Conservation (phyloP, 2,797 vertebrate species). For the Pangasius mekongensis region DNA sequence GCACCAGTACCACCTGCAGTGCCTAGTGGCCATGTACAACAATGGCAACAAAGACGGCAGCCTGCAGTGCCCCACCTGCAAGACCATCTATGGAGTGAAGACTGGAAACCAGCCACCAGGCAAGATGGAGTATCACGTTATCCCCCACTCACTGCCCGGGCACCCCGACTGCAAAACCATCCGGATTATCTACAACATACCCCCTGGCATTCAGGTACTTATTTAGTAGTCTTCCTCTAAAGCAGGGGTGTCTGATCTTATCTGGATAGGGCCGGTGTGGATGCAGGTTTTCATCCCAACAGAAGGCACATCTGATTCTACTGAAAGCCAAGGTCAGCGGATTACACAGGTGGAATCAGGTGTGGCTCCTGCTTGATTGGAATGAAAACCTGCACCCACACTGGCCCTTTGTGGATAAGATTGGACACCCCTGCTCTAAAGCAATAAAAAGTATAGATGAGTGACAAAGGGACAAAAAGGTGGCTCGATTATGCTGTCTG, state of each 20-base stretch:
- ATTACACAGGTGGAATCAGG: too few species aligned
- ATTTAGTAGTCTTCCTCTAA: background rate
- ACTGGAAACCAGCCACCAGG: slow-evolving; percentile 95
- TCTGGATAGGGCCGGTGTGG: too few species aligned
- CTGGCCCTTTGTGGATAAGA: too few species aligned
- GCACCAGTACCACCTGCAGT: slow-evolving; percentile 93
- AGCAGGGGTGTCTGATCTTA: too few species aligned
- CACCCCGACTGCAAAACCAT: slow-evolving; percentile 95
- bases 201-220: slow-evolving; percentile 93
- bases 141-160: slow-evolving; percentile 92
- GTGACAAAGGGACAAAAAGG: background rate
- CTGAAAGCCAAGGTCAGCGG: too few species aligned
- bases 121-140: slow-evolving; percentile 98
- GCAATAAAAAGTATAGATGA: background rate
- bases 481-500: background rate
- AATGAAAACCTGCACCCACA: too few species aligned
- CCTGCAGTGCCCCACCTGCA: slow-evolving; percentile 95
- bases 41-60: slow-evolving; percentile 97
- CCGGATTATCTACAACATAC: slow-evolving; percentile 96
- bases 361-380: too few species aligned
- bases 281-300: too few species aligned
- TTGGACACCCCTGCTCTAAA: background rate
- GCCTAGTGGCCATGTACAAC: slow-evolving; percentile 97
- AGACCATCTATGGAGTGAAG: slow-evolving; percentile 97
- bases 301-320: too few species aligned